Evolutionary conservation across 2,888 invertebrate genomes (phyloP), one percentile per base, ranked within the genome.

Genomic region (Leptinotarsa haldemani): DNA sequence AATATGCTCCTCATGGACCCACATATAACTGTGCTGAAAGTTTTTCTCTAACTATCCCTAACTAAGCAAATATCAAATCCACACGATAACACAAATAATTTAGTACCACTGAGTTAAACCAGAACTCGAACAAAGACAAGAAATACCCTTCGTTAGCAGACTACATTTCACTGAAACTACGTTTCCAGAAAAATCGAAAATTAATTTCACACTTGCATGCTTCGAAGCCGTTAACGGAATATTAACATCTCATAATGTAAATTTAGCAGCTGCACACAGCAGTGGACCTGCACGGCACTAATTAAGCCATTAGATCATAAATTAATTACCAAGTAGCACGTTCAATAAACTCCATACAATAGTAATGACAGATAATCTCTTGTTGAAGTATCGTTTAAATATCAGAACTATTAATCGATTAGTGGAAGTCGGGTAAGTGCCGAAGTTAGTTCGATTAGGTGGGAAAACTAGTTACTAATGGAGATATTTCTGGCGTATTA

Each of bases 271-370:
- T 80, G 79, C 80, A 75, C 77, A 75, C 75, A 75, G 75, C 77
- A 65, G 69, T 74, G 73, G 79, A 78, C 77, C 80, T 79, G 81
- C 80, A 79, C 67, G 70, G 74, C 67, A 22, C 74, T 81, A 82
- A 82, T 82, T 80, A 81, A 82, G 81, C 79, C 79, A 78, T 79
- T 77, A 76, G 78, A 80, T 82, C 82, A 81, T 82, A 82, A 81
- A 82, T 82, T 83, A 82, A 83, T 83, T 83, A 82, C 78, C 70
- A 61, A 48, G 75, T 78, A 78, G 76, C 80, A 77, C 78, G 79
- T 76, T 75, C 73, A 75, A 78, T 76, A 76, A 76, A 71, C 56
- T 64, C 56, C 69, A 58, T 74, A 74, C 74, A 77, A 75, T 77
- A 71, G 73, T 74, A 74, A 74, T 72, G 72, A 68, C 66, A 73